phyloP scores from a whole-genome alignment of 92 coral and sea anemone species.

The Palythoa heliodiscus region DNA sequence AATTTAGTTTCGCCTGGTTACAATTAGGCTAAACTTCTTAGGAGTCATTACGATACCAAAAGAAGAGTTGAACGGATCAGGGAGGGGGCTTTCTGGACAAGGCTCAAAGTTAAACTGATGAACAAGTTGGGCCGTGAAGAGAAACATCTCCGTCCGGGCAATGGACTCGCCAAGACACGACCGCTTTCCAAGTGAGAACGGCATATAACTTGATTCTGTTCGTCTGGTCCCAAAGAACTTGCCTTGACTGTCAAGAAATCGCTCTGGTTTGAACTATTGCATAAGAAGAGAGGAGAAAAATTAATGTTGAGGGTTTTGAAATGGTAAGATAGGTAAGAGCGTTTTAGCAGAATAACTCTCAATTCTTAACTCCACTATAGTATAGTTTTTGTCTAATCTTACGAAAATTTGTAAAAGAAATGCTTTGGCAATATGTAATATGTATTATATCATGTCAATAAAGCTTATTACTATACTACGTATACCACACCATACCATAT shows the following conservation, averaged over 20 bases:
- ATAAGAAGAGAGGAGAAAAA: neutral
- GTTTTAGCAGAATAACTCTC: neutral
- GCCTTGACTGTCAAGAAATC: slow-evolving; percentile 40
- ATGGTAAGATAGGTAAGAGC: neutral
- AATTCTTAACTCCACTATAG: neutral
- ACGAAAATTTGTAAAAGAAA: too few species aligned
- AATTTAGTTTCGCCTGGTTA: slow-evolving; percentile 23
- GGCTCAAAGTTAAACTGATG: slow-evolving; percentile 23
- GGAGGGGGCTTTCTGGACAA: neutral
- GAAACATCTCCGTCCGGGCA: slow-evolving; percentile 36
- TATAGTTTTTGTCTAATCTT: too few species aligned
- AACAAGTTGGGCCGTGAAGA: slow-evolving; percentile 40
- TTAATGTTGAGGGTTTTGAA: too few species aligned
- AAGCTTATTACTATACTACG: too few species aligned
- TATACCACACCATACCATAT: too few species aligned
- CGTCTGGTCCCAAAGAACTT: slow-evolving; percentile 28
- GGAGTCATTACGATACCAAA: slow-evolving; percentile 36
- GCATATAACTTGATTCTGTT: slow-evolving; percentile 37
- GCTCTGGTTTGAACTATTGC: slow-evolving; percentile 26
- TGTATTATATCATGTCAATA: too few species aligned
- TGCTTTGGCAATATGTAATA: too few species aligned
- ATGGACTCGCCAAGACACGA: slow-evolving; percentile 45
- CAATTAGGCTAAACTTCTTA: neutral
- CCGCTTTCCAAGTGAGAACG: slow-evolving; percentile 37
- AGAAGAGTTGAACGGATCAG: slow-evolving; percentile 18